Percentiles rank a stretch among this genome's conserved stretches.
phyloP scores from a whole-genome alignment of 1,140 invertebrate genomes.

The Rhyzopertha dominica region DNA sequence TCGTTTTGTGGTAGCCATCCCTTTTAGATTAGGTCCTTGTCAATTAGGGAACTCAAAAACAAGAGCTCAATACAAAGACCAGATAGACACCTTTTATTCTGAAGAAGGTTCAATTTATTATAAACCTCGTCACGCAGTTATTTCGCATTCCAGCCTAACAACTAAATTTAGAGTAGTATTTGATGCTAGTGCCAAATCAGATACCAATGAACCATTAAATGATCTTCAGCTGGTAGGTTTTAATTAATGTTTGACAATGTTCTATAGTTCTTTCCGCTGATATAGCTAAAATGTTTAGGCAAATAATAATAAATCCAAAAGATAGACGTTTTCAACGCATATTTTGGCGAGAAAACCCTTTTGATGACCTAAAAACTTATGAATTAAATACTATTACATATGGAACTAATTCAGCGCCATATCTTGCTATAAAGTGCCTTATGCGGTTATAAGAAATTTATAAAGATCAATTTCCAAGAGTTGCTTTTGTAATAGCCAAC shows the following conservation, averaged over 20 bases:
- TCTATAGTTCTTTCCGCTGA: slow-evolving; percentile 39
- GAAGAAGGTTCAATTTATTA: no score
- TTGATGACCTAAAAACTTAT: slow-evolving; percentile 31
- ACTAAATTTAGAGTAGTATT: not conserved
- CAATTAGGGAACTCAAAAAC: no score
- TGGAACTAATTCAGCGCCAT: slow-evolving; percentile 29
- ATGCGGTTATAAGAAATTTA: slow-evolving; percentile 19
- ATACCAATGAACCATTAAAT: slow-evolving; percentile 41
- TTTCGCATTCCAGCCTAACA: no score
- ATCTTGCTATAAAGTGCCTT: slow-evolving; percentile 26
- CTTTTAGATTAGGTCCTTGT: no score
- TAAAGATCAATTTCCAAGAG: slow-evolving; percentile 4
- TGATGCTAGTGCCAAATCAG: not conserved
- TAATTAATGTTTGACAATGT: slow-evolving; percentile 39
- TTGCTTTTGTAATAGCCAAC: not conserved
- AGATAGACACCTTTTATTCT: no score
- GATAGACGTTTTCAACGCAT: slow-evolving; percentile 37
- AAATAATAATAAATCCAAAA: slow-evolving; percentile 31
- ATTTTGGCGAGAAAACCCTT: slow-evolving; percentile 30
- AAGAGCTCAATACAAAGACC: no score
- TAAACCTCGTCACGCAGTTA: no score
- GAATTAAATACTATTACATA: slow-evolving; percentile 34
- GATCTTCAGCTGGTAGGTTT: slow-evolving; percentile 43
- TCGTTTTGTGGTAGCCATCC: no score
- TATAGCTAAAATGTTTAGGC: slow-evolving; percentile 38